Evolutionary conservation across 30 jellyfish, hydroid and myxozoan genomes (phyloP).

Genomic region (Nemopilema nomurai): DNA sequence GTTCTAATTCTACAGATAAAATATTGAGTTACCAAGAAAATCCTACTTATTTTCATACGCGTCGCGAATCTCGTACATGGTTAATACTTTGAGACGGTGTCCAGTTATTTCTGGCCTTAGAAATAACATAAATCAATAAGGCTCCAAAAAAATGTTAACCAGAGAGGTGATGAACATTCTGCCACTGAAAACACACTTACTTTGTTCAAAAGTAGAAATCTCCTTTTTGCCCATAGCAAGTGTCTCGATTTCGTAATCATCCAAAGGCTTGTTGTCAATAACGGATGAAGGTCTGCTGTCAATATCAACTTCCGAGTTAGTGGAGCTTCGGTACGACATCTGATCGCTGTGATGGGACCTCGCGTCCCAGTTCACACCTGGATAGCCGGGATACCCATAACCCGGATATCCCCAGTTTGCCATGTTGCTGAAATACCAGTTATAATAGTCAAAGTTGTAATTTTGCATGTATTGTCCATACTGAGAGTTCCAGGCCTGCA

Average conservation of each 20-base stretch:
- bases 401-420: conserved; percentile 63
- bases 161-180: neutral
- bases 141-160: neutral
- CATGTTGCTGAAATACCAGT: conserved; percentile 55
- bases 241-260: conserved; percentile 42
- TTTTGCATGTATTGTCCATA: conserved; percentile 50
- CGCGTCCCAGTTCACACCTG: conserved; percentile 56
- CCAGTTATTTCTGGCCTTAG: no score
- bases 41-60: no score
- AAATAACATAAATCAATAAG: neutral
- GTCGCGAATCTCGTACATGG: no score
- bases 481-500: conserved; percentile 39
- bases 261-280: conserved; percentile 43
- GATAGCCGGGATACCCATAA: conserved; percentile 29
- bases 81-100: no score
- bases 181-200: neutral
- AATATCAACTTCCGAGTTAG: conserved; percentile 61
- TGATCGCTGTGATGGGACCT: conserved; percentile 66
- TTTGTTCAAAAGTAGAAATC: conserved; percentile 40
- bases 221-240: conserved; percentile 43
- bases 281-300: conserved; percentile 84
- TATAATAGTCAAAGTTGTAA: conserved; percentile 59
- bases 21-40: no score
- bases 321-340: conserved; percentile 65
- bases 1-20: no score